Conservation (phyloP, 1,140 invertebrate species). For the Neotoxoptera formosana region DNA sequence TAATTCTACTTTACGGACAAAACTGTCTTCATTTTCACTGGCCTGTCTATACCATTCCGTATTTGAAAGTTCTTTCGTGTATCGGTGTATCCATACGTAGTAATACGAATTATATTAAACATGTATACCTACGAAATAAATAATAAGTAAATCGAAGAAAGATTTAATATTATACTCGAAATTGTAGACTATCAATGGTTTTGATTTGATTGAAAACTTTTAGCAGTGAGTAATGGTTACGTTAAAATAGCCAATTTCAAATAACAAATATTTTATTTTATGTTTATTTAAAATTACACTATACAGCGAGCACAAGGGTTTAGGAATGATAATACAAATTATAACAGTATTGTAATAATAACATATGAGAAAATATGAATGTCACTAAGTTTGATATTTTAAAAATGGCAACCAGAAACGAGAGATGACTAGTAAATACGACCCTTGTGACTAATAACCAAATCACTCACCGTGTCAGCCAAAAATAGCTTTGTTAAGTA, state of each 20-base stretch:
- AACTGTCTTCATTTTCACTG: background rate
- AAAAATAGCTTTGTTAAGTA: background rate
- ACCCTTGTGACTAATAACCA: slow-evolving; percentile 22
- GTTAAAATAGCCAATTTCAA: background rate
- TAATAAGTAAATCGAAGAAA: background rate
- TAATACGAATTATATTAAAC: background rate
- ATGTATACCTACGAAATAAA: background rate
- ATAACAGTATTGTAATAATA: background rate
- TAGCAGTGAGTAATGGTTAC: background rate
- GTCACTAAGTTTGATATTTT: background rate
- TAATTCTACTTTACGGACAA: background rate
- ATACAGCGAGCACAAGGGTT: background rate
- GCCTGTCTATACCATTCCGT: too few species aligned
- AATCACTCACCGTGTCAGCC: background rate
- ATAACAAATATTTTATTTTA: background rate
- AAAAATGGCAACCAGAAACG: background rate
- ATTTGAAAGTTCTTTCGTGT: background rate
- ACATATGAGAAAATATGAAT: background rate
- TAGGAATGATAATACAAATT: background rate
- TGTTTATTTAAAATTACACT: background rate
- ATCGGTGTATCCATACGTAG: too few species aligned
- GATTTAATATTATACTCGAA: background rate
- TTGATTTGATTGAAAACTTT: background rate
- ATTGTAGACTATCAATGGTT: background rate
- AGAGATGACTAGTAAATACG: slow-evolving; percentile 1